Evolutionary conservation across 2,113 vertebrate genomes (phyloP).

Genomic region (Silurus meridionalis): DNA sequence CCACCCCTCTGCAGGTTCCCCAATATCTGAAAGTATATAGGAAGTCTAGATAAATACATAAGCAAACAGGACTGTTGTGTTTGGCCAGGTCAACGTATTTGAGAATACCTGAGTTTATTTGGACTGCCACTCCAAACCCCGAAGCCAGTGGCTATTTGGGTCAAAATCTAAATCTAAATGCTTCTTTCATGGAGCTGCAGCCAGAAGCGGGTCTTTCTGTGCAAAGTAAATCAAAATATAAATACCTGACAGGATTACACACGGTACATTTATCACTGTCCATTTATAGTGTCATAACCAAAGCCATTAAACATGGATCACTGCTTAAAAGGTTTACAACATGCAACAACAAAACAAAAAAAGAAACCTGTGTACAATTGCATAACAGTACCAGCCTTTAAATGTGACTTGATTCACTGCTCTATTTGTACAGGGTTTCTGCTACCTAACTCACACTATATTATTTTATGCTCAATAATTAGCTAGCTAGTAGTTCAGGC

Average conservation of each 20-base stretch:
- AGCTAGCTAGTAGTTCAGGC: not conserved
- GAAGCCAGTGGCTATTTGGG: constrained; percentile 56
- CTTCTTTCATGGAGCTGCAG: constrained; percentile 63
- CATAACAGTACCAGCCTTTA: constrained; percentile 12
- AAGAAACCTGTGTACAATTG: not conserved
- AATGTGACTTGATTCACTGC: not conserved
- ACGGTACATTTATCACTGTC: constrained; percentile 33
- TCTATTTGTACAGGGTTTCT: not conserved
- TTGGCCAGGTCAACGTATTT: constrained; percentile 71
- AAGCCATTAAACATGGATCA: constrained; percentile 59
- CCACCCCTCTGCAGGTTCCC: constrained; percentile 53
- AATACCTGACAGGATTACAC: constrained; percentile 35
- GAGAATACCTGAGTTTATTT: constrained; percentile 76
- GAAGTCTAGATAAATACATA: constrained; percentile 76
- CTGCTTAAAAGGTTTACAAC: constrained; percentile 51
- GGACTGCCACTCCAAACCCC: constrained; percentile 68
- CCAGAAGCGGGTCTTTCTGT: constrained; percentile 64
- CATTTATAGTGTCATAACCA: constrained; percentile 44
- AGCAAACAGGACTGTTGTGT: constrained; percentile 73
- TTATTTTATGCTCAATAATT: not conserved
- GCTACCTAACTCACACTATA: not conserved
- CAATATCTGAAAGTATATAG: constrained; percentile 71
- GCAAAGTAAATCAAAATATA: constrained; percentile 45
- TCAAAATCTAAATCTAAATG: constrained; percentile 62
- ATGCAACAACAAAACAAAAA: not conserved